Evolutionary conservation across 2,113 vertebrate genomes (phyloP).

Genomic region (Tetrax tetrax): DNA sequence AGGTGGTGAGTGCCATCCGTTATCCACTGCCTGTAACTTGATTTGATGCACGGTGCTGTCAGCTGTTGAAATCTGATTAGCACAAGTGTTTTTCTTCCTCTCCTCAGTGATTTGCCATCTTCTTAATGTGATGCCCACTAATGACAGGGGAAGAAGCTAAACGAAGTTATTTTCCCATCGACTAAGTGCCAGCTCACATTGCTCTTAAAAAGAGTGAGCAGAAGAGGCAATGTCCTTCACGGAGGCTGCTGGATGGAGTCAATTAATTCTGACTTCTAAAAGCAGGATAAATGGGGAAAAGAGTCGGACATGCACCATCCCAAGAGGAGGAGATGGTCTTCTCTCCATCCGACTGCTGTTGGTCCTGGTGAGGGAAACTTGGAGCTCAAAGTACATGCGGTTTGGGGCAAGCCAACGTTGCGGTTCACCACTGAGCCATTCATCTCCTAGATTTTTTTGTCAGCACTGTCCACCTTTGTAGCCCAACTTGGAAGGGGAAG

Average conservation of each 20-base stretch:
- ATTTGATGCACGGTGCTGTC: not conserved
- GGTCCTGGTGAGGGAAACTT: not conserved
- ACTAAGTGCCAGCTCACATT: constrained; percentile 6
- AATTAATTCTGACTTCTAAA: not conserved
- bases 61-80: constrained; percentile 12
- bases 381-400: not conserved
- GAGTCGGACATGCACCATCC: fast-evolving
- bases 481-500: too few species aligned
- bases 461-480: not conserved
- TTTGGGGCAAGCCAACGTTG: not conserved
- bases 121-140: constrained; percentile 8
- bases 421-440: not conserved
- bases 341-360: not conserved
- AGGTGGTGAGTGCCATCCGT: not conserved
- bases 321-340: not conserved
- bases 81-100: constrained; percentile 7
- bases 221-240: not conserved
- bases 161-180: not conserved
- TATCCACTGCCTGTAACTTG: not conserved
- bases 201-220: not conserved
- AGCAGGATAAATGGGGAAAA: not conserved
- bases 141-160: not conserved
- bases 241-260: not conserved
- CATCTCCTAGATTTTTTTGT: not conserved
- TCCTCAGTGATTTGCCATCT: not conserved